phyloP scores from a whole-genome alignment of 2,113 vertebrate genomes.

The Scomber colias region DNA sequence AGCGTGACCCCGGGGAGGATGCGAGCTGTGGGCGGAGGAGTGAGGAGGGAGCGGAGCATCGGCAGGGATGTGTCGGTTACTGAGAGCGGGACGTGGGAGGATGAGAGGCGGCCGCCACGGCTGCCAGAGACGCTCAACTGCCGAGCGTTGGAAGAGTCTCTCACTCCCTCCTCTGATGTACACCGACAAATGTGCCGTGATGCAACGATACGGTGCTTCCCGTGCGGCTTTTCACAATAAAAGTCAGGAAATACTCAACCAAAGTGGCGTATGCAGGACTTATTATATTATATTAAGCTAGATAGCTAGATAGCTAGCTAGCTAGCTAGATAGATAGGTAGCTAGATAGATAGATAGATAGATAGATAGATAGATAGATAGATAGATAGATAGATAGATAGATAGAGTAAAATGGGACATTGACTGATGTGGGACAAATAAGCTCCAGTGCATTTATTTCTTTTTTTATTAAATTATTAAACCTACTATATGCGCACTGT shows the following conservation, averaged over 20 bases:
- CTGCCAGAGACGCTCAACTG: slow-evolving; percentile 54
- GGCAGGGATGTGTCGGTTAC: slow-evolving; percentile 41
- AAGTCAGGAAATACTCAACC: neutral
- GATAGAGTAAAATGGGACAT: too few species aligned
- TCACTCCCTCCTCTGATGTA: neutral
- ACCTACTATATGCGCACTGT: too few species aligned
- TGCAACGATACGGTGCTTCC: neutral
- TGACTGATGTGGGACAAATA: too few species aligned
- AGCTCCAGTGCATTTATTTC: too few species aligned
- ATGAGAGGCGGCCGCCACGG: slow-evolving; percentile 64
- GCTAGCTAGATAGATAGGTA: too few species aligned
- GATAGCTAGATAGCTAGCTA: too few species aligned
- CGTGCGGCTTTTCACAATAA: slow-evolving; percentile 30
- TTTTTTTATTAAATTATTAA: too few species aligned
- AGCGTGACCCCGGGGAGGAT: neutral
- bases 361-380: too few species aligned
- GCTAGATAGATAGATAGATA: too few species aligned
- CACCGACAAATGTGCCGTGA: accelerated
- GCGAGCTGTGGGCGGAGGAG: slow-evolving; percentile 4
- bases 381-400: too few species aligned
- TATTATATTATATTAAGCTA: too few species aligned
- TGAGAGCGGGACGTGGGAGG: slow-evolving; percentile 48
- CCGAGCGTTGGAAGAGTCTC: slow-evolving; percentile 26
- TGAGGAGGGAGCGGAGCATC: slow-evolving; percentile 43
- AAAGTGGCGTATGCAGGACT: too few species aligned